These are phyloP conservation scores for Ardeotis arabs DNA, from an alignment of 2,113 vertebrate species.

Conservation along the genomic window DNA sequence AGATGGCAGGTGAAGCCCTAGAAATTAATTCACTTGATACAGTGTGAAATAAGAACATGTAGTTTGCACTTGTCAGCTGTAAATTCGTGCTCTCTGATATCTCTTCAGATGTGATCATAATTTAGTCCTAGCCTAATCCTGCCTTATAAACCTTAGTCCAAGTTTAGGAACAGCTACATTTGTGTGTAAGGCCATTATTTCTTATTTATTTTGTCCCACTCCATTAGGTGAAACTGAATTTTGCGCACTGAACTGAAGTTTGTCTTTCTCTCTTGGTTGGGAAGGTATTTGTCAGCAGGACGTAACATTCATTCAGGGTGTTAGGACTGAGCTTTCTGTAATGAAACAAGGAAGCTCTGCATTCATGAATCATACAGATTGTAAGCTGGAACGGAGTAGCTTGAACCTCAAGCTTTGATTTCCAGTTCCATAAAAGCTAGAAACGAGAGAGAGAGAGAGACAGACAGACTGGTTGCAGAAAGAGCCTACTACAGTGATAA, in stretches of 20 bases:
- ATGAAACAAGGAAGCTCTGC: neutral
- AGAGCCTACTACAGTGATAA: neutral
- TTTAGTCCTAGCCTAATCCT: neutral
- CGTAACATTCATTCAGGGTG: neutral
- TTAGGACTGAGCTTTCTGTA: neutral
- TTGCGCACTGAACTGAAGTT: neutral
- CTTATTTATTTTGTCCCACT: neutral
- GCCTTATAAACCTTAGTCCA: neutral
- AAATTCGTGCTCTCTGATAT: neutral
- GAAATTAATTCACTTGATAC: neutral
- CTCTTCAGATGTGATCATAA: neutral
- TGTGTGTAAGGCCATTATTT: neutral
- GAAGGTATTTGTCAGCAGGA: neutral
- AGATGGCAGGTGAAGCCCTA: slow-evolving; percentile 58
- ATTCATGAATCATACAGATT: neutral
- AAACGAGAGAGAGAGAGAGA: neutral
- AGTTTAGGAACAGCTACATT: neutral
- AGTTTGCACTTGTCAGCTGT: neutral
- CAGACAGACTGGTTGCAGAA: neutral
- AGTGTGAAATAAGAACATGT: neutral
- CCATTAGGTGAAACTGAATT: neutral
- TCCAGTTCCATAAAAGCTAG: neutral
- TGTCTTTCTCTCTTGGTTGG: neutral
- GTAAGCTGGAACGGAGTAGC: neutral
- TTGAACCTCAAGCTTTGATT: neutral